phyloP scores from a whole-genome alignment of 2,888 invertebrate species.

The Platycheirus rosarum region DNA sequence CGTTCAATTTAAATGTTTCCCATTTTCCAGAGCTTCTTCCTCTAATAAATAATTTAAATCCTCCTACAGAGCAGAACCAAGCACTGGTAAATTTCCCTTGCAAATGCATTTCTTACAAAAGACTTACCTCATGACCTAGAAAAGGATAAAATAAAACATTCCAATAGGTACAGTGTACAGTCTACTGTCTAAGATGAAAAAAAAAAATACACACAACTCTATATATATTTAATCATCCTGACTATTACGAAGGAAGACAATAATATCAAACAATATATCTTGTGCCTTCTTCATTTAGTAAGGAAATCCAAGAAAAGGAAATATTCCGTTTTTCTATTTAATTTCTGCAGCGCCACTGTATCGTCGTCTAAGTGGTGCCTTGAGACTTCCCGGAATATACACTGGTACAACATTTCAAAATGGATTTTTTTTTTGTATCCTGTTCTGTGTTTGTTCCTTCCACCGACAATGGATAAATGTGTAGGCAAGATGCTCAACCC shows the following conservation, averaged over 20 bases:
- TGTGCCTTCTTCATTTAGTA: conserved; percentile 40
- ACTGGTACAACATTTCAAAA: conserved; percentile 46
- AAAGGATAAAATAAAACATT: background rate
- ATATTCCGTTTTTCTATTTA: conserved; percentile 27
- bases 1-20: background rate
- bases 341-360: conserved; percentile 43
- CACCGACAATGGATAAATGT: background rate
- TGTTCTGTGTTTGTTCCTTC: conserved; percentile 4
- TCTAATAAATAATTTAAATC: conserved; percentile 37
- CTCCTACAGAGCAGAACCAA: conserved; percentile 27
- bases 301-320: conserved; percentile 33
- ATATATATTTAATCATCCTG: conserved; percentile 4
- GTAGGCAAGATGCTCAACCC: conserved; percentile 10
- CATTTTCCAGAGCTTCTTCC: conserved; percentile 1
- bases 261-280: conserved; percentile 49
- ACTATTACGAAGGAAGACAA: conserved; percentile 22
- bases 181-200: conserved; percentile 3
- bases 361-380: conserved; percentile 58
- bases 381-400: conserved; percentile 41
- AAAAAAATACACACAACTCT: background rate
- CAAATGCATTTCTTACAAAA: conserved; percentile 29
- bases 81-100: conserved; percentile 16
- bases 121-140: conserved; percentile 33
- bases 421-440: conserved; percentile 38
- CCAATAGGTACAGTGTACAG: background rate